Evolutionary conservation across 2,113 vertebrate genomes (phyloP), one percentile per base, ranked within the genome.

Genomic region (Myxocyprinus asiaticus): DNA sequence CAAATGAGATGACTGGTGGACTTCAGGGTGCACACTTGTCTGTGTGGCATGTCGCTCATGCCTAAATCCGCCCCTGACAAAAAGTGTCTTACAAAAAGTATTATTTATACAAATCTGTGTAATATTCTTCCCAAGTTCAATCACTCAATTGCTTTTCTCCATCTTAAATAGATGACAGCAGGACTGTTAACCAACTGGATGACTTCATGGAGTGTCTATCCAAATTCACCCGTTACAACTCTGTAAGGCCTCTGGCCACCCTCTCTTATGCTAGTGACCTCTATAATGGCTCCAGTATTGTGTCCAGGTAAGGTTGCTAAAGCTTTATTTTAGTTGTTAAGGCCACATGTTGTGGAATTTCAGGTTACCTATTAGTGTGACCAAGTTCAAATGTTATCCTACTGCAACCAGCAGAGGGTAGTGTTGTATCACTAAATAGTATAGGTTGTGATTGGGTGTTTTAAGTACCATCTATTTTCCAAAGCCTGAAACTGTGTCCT

Each of bases 191-290:
- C 89, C 97, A 99, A 85, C 90, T 99, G 91, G 97, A 99, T 85
- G 97, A 99, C 85, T 99, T 99, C 80, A 98, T 98, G 92, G 98
- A 99, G 89, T 99, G 97, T 86, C 93, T 99, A 0, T 98, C 97
- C 51, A 99, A 98, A 85, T 99, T 99, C 87, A 99, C 98, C 0
- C 95, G 97, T 58, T 99, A 99, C 90, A 99, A 98, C 86, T 98
- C 97, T 66, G 97, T 99, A 5, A 91, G 97, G 47, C 97, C 98
- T 0, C 91, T 99, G 83, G 97, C 98, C 48, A 99, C 98, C 0
- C 92, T 99, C 42, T 99, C 97, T 0, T 99, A 99, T 0, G 97
- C 98, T 64, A 99, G 97, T 65, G 98, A 99, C 89, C 96, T 99
- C 74, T 99, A 99, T 85, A 99, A 98, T 70, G 97, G 98, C 77